Percentiles rank a stretch among this genome's conserved stretches.
Evolutionary conservation across 1,140 invertebrate species (phyloP).

Genomic region (Himalopsyche phryganea): DNA sequence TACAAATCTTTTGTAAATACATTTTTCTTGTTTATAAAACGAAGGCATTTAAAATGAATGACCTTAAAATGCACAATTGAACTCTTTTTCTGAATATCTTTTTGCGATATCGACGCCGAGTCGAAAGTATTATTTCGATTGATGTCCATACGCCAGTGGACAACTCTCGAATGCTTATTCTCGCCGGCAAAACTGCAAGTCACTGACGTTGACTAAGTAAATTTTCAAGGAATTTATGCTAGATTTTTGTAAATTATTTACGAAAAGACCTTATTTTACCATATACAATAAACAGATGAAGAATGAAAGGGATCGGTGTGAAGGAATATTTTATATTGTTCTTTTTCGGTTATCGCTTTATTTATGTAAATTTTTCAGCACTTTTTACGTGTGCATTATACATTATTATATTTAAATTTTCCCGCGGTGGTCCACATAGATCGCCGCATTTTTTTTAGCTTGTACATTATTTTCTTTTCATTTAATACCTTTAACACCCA

Average conservation of each 20-base stretch:
- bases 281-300: background rate
- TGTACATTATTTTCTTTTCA: background rate
- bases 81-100: background rate
- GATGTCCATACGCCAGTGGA: conserved; percentile 11
- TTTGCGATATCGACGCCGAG: background rate
- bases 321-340: conserved; percentile 3
- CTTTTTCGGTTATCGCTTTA: background rate
- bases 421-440: background rate
- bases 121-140: conserved; percentile 1
- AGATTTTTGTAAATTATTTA: background rate
- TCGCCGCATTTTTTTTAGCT: background rate
- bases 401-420: background rate
- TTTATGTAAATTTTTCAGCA: conserved; percentile 17
- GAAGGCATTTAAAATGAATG: background rate
- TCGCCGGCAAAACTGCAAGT: conserved; percentile 5
- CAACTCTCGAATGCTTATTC: background rate
- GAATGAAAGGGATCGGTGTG: background rate
- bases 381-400: conserved; percentile 16
- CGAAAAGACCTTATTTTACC: background rate
- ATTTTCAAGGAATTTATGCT: background rate
- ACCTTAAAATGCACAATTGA: background rate
- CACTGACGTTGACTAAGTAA: background rate
- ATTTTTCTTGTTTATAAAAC: background rate
- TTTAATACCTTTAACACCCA: background rate
- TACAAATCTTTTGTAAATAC: conserved; percentile 18